These are phyloP conservation scores for Mus spicilegus DNA, from an alignment of 2,113 vertebrate genomes.

Conservation along the genomic window DNA sequence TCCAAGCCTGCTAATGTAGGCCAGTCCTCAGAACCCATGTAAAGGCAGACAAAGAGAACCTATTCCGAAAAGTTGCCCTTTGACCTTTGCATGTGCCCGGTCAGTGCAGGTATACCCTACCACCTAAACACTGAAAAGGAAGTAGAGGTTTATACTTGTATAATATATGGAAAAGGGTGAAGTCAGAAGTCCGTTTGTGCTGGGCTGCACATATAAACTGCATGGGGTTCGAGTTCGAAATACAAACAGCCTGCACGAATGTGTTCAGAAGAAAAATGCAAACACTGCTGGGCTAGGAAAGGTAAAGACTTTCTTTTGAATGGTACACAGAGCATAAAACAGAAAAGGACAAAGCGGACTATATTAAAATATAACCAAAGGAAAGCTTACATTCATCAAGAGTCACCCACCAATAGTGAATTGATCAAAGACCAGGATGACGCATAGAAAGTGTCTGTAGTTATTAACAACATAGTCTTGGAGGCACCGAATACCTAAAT, in stretches of 20 bases:
- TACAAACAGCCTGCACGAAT: not conserved
- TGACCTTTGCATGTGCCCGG: not conserved
- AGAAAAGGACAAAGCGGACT: not conserved
- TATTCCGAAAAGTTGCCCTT: not conserved
- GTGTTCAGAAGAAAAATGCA: not conserved
- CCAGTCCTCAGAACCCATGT: not conserved
- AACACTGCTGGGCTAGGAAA: not conserved
- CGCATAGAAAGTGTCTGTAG: not conserved
- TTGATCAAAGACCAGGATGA: not conserved
- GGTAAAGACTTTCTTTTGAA: not conserved
- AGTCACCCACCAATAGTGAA: not conserved
- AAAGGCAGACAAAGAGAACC: not conserved
- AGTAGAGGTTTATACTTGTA: not conserved
- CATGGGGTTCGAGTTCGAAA: not conserved
- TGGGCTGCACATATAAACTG: not conserved
- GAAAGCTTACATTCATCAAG: not conserved
- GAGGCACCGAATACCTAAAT: not conserved
- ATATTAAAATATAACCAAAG: conserved; percentile 12
- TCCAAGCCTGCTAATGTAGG: not conserved
- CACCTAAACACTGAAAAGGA: not conserved
- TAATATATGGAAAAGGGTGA: not conserved
- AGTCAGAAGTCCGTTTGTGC: not conserved
- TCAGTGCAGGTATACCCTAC: not conserved
- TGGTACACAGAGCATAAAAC: not conserved
- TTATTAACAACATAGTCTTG: not conserved